A percentile compares a stretch with the other conserved stretches of the same genome.
Evolutionary conservation across 2,113 vertebrate species (phyloP).

Genomic region (Crotalus viridis): DNA sequence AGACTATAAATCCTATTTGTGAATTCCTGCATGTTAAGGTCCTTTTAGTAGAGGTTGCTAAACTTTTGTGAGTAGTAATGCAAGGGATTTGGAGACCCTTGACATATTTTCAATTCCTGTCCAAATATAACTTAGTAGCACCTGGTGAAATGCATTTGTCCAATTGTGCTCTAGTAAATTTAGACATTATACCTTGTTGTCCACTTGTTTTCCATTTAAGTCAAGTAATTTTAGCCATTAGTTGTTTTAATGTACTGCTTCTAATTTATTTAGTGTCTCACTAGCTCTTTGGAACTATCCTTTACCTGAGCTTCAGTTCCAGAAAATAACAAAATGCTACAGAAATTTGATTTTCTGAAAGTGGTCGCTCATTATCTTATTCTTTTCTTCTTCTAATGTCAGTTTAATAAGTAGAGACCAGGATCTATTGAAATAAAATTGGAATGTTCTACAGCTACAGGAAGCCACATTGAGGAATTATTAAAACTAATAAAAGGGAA

Average conservation of each 20-base stretch:
- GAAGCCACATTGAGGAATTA: neutral
- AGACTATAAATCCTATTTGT: neutral
- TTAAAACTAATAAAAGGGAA: neutral
- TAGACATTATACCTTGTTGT: neutral
- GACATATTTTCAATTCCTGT: neutral
- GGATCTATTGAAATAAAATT: neutral
- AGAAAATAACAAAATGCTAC: neutral
- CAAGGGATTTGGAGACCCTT: neutral
- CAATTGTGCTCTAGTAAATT: neutral
- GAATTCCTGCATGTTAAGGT: neutral
- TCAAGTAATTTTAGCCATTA: neutral
- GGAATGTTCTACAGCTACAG: neutral
- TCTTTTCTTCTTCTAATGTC: neutral
- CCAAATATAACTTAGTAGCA: neutral
- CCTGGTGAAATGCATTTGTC: neutral
- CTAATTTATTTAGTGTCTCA: neutral
- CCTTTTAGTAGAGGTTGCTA: neutral
- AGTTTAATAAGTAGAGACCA: neutral
- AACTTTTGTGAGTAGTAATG: neutral
- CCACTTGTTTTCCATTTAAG: neutral
- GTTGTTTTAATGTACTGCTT: neutral
- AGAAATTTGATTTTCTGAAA: neutral
- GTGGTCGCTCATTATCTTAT: neutral
- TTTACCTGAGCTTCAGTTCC: neutral
- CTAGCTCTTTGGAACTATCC: neutral